Evolutionary conservation across 2,797 vertebrate genomes (phyloP), one percentile per base, ranked within the genome.

Genomic region (Chrosomus eos): DNA sequence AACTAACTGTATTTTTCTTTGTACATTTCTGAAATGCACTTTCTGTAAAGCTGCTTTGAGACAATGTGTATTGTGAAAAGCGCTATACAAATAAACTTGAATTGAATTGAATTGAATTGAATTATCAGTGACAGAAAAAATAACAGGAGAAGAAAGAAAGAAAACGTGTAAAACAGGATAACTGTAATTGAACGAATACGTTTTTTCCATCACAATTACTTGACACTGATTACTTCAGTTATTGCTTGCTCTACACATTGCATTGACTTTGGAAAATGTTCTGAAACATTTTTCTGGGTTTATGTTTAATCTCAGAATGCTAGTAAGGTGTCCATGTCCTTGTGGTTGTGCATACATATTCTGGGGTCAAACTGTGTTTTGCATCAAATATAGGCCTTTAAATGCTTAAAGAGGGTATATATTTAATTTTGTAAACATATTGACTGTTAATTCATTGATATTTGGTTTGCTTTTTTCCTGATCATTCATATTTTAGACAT

Each of bases 41-140:
- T n/a, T n/a, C n/a, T n/a, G n/a, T n/a, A n/a, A n/a, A n/a, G n/a
- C n/a, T n/a, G n/a, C n/a, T n/a, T n/a, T n/a, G n/a, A n/a, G n/a
- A n/a, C n/a, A n/a, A n/a, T n/a, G n/a, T n/a, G n/a, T n/a, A n/a
- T n/a, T n/a, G n/a, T n/a, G n/a, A n/a, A n/a, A n/a, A n/a, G n/a
- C n/a, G n/a, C n/a, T n/a, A n/a, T n/a, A n/a, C n/a, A n/a, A n/a
- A n/a, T n/a, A n/a, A n/a, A n/a, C n/a, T n/a, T n/a, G n/a, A n/a
- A n/a, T n/a, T n/a, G n/a, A n/a, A n/a, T n/a, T n/a, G n/a, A n/a
- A n/a, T n/a, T n/a, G n/a, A n/a, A n/a, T n/a, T n/a, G n/a, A n/a
- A n/a, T 83, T 55, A 83, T 83, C 72, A 67, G 72, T 76, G 60
- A 75, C 31, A 67, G 81, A 31, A 55, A 51, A 28, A 66, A 62